Conservation (phyloP, 2,113 vertebrate species). For the Brienomyrus longianalis region DNA sequence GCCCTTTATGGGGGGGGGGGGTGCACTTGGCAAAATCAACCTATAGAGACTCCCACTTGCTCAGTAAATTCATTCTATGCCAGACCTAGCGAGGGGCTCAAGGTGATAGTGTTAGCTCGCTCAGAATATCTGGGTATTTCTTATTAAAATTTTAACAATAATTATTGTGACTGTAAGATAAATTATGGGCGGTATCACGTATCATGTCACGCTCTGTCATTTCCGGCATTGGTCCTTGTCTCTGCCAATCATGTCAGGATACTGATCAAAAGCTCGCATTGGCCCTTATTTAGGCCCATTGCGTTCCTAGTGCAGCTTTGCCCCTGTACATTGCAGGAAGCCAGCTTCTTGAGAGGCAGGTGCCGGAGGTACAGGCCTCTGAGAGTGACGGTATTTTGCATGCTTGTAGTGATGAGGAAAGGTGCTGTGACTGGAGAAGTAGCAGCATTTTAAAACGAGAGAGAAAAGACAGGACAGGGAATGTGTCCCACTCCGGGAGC, state of each 20-base stretch:
- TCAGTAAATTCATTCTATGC: neutral
- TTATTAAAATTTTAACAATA: neutral
- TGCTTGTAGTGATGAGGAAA: conserved; percentile 37
- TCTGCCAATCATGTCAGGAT: neutral
- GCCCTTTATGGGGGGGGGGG: neutral
- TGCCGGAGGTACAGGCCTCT: neutral
- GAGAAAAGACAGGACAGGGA: conserved; percentile 27
- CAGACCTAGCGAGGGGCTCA: neutral
- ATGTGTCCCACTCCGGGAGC: neutral
- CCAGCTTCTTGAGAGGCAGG: neutral
- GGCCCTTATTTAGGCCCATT: neutral
- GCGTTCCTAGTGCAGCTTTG: neutral
- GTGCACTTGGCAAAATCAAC: neutral
- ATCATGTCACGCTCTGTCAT: neutral
- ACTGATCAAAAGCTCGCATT: neutral
- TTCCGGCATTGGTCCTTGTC: neutral
- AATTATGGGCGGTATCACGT: neutral
- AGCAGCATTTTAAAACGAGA: conserved; percentile 25
- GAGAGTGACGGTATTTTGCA: conserved; percentile 24
- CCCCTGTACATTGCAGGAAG: neutral
- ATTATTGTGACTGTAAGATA: neutral
- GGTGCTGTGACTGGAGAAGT: conserved; percentile 30
- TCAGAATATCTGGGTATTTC: neutral
- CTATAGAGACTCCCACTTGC: neutral
- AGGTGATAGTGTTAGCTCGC: neutral